Percentiles rank a stretch among this genome's conserved stretches.
phyloP scores from a whole-genome alignment of 2,113 vertebrate genomes.

The Callaeas wilsoni region DNA sequence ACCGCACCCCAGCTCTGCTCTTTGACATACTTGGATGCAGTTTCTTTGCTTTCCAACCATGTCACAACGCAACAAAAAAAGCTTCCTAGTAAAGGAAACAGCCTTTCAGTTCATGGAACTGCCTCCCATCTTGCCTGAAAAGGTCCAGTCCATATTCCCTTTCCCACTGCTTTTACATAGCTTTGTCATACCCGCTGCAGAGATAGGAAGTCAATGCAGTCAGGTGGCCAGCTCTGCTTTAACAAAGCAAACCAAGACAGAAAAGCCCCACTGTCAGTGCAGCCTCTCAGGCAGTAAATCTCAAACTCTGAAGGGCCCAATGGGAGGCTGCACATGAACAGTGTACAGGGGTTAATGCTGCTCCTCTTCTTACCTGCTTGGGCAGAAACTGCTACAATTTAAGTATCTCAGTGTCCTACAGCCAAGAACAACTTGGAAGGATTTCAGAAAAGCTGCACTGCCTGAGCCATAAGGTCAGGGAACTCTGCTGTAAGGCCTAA shows the following conservation, averaged over 20 bases:
- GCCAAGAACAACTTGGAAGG: neutral
- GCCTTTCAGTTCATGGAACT: neutral
- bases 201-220: neutral
- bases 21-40: neutral
- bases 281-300: neutral
- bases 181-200: neutral
- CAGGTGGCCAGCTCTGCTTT: neutral
- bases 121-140: neutral
- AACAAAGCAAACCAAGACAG: neutral
- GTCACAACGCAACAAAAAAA: neutral
- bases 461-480: neutral
- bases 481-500: neutral
- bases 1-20: neutral
- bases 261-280: neutral
- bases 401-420: neutral
- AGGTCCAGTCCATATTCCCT: neutral
- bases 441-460: neutral
- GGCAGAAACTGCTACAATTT: neutral
- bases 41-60: neutral
- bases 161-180: neutral
- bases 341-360: fast-evolving
- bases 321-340: neutral
- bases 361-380: neutral
- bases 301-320: neutral
- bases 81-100: neutral